Evolutionary conservation across 2,888 invertebrate genomes (phyloP).

Genomic region (Boloria selene): DNA sequence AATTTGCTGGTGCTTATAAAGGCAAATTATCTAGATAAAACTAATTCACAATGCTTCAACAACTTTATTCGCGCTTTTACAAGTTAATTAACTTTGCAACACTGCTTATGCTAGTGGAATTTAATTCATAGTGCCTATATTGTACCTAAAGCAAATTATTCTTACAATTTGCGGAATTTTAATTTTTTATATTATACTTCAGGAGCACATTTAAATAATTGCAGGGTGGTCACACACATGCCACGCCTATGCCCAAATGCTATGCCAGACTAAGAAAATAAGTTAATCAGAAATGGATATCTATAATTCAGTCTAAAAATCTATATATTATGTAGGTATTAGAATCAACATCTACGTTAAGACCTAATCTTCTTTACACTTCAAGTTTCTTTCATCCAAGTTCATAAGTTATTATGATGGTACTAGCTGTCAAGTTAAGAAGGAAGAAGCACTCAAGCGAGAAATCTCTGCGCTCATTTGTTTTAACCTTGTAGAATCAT

Average conservation of each 20-base stretch:
- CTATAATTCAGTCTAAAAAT: too few relatives aligned
- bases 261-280: too few relatives aligned
- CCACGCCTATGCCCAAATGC: too few relatives aligned
- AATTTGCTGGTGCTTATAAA: neutral
- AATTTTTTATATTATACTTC: too few relatives aligned
- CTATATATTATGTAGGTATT: too few relatives aligned
- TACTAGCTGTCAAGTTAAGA: constrained; percentile 15
- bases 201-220: too few relatives aligned
- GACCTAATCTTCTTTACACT: too few relatives aligned
- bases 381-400: neutral
- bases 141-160: neutral
- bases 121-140: constrained; percentile 5
- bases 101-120: neutral
- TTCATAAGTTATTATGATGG: neutral
- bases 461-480: constrained; percentile 26
- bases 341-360: too few relatives aligned
- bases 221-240: too few relatives aligned
- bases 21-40: neutral
- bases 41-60: constrained; percentile 2
- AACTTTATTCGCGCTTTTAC: neutral
- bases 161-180: too few relatives aligned
- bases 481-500: constrained; percentile 29
- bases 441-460: constrained; percentile 27
- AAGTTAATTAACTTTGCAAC: constrained; percentile 10
- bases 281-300: too few relatives aligned